Percentiles rank a stretch among this genome's conserved stretches.
Conservation (phyloP, 2,113 vertebrate species). For the Pangasianodon hypophthalmus region DNA sequence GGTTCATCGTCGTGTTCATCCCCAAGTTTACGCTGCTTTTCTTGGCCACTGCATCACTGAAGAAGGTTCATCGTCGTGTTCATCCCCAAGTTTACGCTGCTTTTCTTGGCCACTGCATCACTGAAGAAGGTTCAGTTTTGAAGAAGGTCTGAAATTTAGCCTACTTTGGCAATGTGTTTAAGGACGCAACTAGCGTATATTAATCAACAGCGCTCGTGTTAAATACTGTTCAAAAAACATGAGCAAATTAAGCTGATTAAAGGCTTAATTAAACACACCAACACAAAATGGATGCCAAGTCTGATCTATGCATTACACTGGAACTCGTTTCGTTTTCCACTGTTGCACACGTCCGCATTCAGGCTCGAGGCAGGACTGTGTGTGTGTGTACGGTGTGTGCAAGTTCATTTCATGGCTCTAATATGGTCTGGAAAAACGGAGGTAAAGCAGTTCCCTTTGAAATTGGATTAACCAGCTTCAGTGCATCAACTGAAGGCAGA, state of each 20-base stretch:
- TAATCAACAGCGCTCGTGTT: not conserved
- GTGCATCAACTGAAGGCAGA: not conserved
- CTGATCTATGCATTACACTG: not conserved
- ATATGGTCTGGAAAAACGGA: conserved; percentile 11
- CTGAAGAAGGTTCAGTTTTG: too few species aligned
- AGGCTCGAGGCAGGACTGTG: not conserved
- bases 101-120: too few species aligned
- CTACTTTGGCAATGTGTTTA: not conserved
- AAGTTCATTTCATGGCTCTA: conserved; percentile 33
- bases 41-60: too few species aligned
- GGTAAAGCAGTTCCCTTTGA: conserved; percentile 34
- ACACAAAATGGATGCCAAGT: not conserved
- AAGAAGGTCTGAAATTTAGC: not conserved
- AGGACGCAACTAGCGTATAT: not conserved
- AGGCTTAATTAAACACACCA: not conserved
- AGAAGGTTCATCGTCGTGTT: not conserved
- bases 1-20: not conserved
- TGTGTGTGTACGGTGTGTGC: not conserved
- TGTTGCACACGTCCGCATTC: not conserved
- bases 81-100: not conserved
- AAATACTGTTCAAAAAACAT: not conserved
- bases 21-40: not conserved
- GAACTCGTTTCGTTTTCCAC: not conserved
- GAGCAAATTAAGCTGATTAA: not conserved
- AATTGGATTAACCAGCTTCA: conserved; percentile 22